A percentile compares a stretch with the other conserved stretches of the same genome.
Conservation (phyloP, 2,888 invertebrate species). For the Xylophagus ater region DNA sequence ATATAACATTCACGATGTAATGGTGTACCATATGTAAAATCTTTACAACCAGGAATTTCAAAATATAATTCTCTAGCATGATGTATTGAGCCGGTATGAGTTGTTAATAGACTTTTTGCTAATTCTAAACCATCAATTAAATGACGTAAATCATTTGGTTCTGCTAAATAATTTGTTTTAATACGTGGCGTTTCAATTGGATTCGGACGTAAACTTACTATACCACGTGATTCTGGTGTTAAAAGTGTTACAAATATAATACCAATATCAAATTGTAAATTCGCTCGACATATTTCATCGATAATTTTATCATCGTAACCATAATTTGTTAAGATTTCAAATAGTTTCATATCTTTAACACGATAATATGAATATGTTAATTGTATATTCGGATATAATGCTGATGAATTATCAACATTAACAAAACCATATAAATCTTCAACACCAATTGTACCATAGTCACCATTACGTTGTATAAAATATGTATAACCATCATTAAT, state of each 20-base stretch:
- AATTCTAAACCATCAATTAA: constrained; percentile 38
- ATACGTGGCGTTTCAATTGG: constrained; percentile 56
- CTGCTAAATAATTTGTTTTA: constrained; percentile 49
- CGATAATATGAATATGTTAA: constrained; percentile 35
- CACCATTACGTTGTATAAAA: constrained; percentile 39
- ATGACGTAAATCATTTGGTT: constrained; percentile 42
- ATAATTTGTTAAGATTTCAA: constrained; percentile 22
- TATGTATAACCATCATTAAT: constrained; percentile 31
- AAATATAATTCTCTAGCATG: constrained; percentile 43
- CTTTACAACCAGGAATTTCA: constrained; percentile 36
- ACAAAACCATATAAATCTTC: constrained; percentile 42
- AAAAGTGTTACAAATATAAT: constrained; percentile 35
- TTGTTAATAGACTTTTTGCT: constrained; percentile 32
- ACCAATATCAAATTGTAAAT: constrained; percentile 24
- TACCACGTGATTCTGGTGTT: constrained; percentile 43
- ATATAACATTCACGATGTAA: constrained; percentile 44
- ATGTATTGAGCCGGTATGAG: constrained; percentile 32
- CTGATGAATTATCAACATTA: constrained; percentile 30
- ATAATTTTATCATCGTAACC: constrained; percentile 12
- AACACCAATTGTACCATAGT: constrained; percentile 35
- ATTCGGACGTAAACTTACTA: constrained; percentile 47
- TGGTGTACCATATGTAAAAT: constrained; percentile 26
- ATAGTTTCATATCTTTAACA: constrained; percentile 26
- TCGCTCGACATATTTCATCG: constrained; percentile 15
- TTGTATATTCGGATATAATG: constrained; percentile 42